Base-by-base conservation (phyloP, 2,888 invertebrate genomes). In the Drosophila mercatorum region DNA sequence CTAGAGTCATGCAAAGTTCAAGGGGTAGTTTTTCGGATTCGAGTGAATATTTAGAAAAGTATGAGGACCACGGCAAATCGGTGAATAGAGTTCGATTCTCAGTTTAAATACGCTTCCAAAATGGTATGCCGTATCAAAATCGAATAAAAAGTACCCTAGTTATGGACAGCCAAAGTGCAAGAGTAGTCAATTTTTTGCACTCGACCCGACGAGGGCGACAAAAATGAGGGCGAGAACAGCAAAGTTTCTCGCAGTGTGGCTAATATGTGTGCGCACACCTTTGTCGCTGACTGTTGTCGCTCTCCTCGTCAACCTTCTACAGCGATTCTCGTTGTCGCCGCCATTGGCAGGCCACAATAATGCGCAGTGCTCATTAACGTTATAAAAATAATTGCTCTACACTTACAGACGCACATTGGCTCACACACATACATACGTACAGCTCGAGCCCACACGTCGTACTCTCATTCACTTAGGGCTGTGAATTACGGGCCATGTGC, bases 371-470 rank as follows among this genome's bases (percentile, higher is more conserved):
- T 90, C 88, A 83, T 88, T 90, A 90, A 85, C 86, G 77, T 78
- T 81, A 78, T 79, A 85, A 90, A 88, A 90, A 88, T 88, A 90
- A 90, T 88, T 88, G 88, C 88, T 73, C 69, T 57, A 75, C 73
- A 85, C 89, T 56, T 72, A 60, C 72, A 72, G 64, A 58, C 64
- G 55, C 64, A 51, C 77, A 52, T 38, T 65, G 55, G 47, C 47
- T 58, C 36, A 47, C 57, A 22, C 49, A 51, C 49, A 40, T 52
- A 58, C 65, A 41, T 55, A 59, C 65, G 52, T 67, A 41, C 69
- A 22, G 46, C 12, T 26, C 14, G 8, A 3, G 4, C 3, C 14
- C 10, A 26, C 0, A 40, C 38, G 17, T 26, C 51, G 43, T 5
- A 49, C 56, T 34, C 52, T 52, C 68, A 57, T 38, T 44, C 53